A percentile compares a stretch with the other conserved stretches of the same genome.
phyloP scores from a whole-genome alignment of 2,797 vertebrate genomes.

The Microctenopoma steveboyesi region DNA sequence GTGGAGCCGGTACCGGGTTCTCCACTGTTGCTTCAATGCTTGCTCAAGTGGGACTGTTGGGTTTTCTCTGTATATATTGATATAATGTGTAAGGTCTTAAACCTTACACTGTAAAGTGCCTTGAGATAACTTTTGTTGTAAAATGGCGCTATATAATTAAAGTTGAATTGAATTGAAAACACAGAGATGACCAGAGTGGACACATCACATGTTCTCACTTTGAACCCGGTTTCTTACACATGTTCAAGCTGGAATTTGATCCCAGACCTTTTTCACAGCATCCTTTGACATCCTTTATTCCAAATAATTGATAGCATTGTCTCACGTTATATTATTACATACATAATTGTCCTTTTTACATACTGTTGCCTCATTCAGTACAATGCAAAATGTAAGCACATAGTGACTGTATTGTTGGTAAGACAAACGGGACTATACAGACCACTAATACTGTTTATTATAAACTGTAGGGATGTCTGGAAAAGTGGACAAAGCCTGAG shows the following conservation, averaged over 20 bases:
- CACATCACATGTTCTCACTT: constrained; percentile 35
- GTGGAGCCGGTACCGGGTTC: no score
- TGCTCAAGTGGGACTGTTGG: no score
- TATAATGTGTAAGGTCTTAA: no score
- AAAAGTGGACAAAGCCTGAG: constrained; percentile 1
- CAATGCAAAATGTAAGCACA: not conserved
- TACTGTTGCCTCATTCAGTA: not conserved
- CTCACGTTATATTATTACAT: not conserved
- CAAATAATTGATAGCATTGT: not conserved
- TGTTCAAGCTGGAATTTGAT: constrained; percentile 10
- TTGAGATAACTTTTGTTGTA: no score
- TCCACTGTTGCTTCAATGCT: no score
- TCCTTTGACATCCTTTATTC: not conserved
- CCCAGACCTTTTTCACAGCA: not conserved
- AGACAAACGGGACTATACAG: no score
- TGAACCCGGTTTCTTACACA: constrained; percentile 25
- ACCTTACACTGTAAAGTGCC: no score
- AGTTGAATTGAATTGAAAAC: not conserved
- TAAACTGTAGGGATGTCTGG: not conserved
- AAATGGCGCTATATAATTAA: no score
- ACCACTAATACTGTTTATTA: not conserved
- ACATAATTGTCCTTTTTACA: not conserved
- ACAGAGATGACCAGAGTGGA: constrained; percentile 15
- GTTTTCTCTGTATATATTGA: no score
- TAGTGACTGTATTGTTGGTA: not conserved